phyloP scores from a whole-genome alignment of 1,140 invertebrate species.

The Chymomyza costata region DNA sequence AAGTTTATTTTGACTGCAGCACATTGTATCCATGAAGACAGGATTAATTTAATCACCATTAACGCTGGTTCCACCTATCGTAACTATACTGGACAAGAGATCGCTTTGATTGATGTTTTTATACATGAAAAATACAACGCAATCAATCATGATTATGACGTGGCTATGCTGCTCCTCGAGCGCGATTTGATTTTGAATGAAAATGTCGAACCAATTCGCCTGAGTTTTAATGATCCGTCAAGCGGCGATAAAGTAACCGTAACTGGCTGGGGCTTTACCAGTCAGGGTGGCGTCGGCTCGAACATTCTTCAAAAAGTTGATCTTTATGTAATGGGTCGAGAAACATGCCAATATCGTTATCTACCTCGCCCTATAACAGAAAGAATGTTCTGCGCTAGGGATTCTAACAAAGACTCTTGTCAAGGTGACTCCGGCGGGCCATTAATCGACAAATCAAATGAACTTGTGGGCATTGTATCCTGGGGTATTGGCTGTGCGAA shows the following conservation, averaged over 20 bases:
- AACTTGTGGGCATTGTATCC: slow-evolving; percentile 78
- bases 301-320: slow-evolving; percentile 27
- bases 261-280: slow-evolving; percentile 50
- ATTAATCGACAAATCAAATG: slow-evolving; percentile 73
- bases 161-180: too few species aligned
- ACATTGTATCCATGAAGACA: slow-evolving; percentile 76
- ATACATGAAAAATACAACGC: slow-evolving; percentile 34
- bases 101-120: slow-evolving; percentile 47
- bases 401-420: slow-evolving; percentile 53
- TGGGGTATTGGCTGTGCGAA: slow-evolving; percentile 78
- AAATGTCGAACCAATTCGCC: too few species aligned
- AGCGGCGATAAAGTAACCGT: too few species aligned
- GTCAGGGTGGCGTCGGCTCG: slow-evolving; percentile 26
- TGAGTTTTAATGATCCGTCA: too few species aligned
- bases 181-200: too few species aligned
- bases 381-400: slow-evolving; percentile 62
- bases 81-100: slow-evolving; percentile 56
- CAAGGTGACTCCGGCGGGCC: slow-evolving; percentile 80
- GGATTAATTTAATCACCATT: slow-evolving; percentile 35
- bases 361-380: slow-evolving; percentile 42
- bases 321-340: too few species aligned
- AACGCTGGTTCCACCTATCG: slow-evolving; percentile 44
- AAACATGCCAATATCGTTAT: slow-evolving; percentile 39
- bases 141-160: too few species aligned
- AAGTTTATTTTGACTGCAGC: slow-evolving; percentile 78